These are phyloP conservation scores for Dasysyrphus tricinctus DNA, from an alignment of 2,888 invertebrate species.

Conservation along the genomic window DNA sequence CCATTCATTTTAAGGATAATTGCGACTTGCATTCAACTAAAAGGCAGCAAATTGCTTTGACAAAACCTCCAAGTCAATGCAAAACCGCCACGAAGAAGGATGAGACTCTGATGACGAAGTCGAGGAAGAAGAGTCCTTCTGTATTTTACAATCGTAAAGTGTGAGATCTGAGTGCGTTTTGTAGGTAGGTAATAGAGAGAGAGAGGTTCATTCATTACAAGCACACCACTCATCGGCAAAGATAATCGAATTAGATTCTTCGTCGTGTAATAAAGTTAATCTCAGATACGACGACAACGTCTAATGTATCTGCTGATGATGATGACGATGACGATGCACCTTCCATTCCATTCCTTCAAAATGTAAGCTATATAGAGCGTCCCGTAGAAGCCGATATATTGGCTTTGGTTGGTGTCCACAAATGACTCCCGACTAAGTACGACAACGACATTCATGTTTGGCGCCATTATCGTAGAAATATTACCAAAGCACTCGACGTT, in stretches of 20 bases:
- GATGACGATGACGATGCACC: conserved; percentile 54
- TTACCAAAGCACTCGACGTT: conserved; percentile 64
- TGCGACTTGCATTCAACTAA: conserved; percentile 74
- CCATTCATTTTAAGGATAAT: conserved; percentile 72
- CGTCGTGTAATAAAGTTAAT: conserved; percentile 74
- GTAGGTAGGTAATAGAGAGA: neutral
- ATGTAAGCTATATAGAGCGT: neutral
- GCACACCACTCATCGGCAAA: conserved; percentile 39
- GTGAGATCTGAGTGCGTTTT: conserved; percentile 32
- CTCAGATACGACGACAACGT: conserved; percentile 50
- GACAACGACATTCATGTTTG: conserved; percentile 65
- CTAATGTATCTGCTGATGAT: conserved; percentile 56
- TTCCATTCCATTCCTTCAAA: conserved; percentile 39
- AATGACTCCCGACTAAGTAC: neutral
- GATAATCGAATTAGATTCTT: conserved; percentile 74
- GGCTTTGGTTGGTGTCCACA: conserved; percentile 45
- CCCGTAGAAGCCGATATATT: neutral
- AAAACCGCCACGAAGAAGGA: conserved; percentile 59
- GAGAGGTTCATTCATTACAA: conserved; percentile 9
- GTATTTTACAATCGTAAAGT: neutral
- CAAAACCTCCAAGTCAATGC: conserved; percentile 71
- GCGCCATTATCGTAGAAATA: conserved; percentile 74
- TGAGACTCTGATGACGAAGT: neutral
- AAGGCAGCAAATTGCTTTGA: conserved; percentile 74
- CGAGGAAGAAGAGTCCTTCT: neutral